phyloP scores from a whole-genome alignment of 2,888 invertebrate species.

The Acleris literana region DNA sequence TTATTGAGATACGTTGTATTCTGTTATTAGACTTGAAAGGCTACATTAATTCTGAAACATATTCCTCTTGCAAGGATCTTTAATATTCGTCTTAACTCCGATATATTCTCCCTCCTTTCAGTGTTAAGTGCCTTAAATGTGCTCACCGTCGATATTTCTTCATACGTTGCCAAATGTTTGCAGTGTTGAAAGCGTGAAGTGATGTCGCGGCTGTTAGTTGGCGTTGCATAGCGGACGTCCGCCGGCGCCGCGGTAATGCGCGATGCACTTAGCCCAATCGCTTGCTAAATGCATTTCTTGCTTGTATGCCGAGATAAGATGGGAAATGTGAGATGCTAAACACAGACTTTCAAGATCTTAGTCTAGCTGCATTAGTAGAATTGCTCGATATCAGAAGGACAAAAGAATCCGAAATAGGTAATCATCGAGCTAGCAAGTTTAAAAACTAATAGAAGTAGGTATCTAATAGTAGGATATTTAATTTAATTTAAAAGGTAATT shows the following conservation, averaged over 20 bases:
- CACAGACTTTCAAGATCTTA: background rate
- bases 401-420: no score
- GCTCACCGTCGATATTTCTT: slow-evolving; percentile 20
- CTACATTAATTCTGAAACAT: background rate
- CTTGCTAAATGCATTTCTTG: slow-evolving; percentile 47
- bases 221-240: slow-evolving; percentile 63
- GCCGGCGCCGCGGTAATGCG: slow-evolving; percentile 78
- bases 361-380: background rate
- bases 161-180: slow-evolving; percentile 55
- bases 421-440: no score
- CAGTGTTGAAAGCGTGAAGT: slow-evolving; percentile 62
- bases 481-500: no score
- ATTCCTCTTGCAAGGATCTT: background rate
- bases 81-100: no score
- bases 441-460: no score
- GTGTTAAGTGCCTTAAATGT: background rate
- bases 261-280: slow-evolving; percentile 65
- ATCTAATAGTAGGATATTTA: no score
- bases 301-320: slow-evolving; percentile 37
- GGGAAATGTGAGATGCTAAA: slow-evolving; percentile 3
- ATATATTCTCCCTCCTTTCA: no score
- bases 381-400: no score
- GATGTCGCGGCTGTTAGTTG: slow-evolving; percentile 48
- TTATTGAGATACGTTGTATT: no score
- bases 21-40: no score